Conservation (phyloP, 2,797 vertebrate species). For the Sphaeramia orbicularis region DNA sequence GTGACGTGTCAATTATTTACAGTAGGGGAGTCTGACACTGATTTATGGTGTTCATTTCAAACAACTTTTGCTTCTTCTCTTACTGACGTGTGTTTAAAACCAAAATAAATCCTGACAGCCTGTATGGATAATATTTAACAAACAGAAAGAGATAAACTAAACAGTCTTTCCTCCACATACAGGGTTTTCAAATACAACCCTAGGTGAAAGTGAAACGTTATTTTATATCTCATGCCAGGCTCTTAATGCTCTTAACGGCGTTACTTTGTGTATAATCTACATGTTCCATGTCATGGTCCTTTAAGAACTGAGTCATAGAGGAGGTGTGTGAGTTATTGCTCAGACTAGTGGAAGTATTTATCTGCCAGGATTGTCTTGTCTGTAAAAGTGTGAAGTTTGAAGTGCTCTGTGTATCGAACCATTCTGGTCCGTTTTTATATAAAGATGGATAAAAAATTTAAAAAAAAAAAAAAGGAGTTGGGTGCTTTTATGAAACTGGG, state of each 20-base stretch:
- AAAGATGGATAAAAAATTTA: too few species aligned
- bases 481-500: too few species aligned
- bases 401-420: too few species aligned
- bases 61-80: neutral
- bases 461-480: too few species aligned
- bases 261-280: neutral
- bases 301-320: neutral
- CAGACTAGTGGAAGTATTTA: neutral
- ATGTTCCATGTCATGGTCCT: neutral
- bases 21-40: slow-evolving; percentile 1
- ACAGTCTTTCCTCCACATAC: neutral
- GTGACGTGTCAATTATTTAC: slow-evolving; percentile 11
- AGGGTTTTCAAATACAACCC: neutral
- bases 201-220: neutral
- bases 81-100: too few species aligned
- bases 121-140: neutral
- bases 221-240: neutral
- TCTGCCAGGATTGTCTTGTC: neutral
- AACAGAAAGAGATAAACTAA: neutral
- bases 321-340: neutral
- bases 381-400: too few species aligned
- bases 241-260: neutral
- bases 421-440: too few species aligned
- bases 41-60: neutral
- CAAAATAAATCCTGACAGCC: neutral